A percentile compares a stretch with the other conserved stretches of the same genome.
phyloP scores from a whole-genome alignment of 2,113 vertebrate species.

The Myrmophylax atrothorax region DNA sequence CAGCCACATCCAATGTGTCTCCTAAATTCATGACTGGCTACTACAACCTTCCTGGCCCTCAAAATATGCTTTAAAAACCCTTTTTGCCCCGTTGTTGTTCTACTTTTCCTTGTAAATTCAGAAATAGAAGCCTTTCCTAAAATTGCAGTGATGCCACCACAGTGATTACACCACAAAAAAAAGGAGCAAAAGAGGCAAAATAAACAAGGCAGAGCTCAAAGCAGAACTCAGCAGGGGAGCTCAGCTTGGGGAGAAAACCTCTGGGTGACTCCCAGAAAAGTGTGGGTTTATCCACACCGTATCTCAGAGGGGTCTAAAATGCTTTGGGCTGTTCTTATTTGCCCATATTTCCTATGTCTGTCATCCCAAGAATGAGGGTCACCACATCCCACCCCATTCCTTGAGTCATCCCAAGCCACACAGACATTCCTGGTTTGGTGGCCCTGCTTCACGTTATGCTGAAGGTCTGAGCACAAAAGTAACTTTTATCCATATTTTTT shows the following conservation, averaged over 20 bases:
- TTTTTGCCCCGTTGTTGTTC: fast-evolving
- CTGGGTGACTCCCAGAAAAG: neutral
- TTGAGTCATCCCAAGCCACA: neutral
- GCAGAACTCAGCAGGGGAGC: neutral
- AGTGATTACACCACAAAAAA: neutral
- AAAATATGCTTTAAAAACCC: neutral
- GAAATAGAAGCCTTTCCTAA: neutral
- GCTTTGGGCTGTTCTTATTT: neutral
- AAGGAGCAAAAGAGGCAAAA: neutral
- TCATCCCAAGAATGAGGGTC: neutral
- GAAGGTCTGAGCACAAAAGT: neutral
- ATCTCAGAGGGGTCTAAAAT: neutral
- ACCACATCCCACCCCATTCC: neutral
- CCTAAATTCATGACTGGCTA: neutral
- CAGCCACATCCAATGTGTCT: neutral
- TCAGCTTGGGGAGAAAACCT: neutral
- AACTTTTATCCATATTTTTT: neutral
- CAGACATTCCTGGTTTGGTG: neutral
- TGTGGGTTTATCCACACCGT: neutral
- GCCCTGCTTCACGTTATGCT: neutral
- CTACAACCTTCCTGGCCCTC: neutral
- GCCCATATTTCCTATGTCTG: neutral
- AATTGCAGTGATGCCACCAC: neutral
- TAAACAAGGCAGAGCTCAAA: neutral
- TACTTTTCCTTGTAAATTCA: neutral